A percentile compares a stretch with the other conserved stretches of the same genome.
phyloP scores from a whole-genome alignment of 1,140 invertebrate species.

The Phymorhynchus buccinoides region DNA sequence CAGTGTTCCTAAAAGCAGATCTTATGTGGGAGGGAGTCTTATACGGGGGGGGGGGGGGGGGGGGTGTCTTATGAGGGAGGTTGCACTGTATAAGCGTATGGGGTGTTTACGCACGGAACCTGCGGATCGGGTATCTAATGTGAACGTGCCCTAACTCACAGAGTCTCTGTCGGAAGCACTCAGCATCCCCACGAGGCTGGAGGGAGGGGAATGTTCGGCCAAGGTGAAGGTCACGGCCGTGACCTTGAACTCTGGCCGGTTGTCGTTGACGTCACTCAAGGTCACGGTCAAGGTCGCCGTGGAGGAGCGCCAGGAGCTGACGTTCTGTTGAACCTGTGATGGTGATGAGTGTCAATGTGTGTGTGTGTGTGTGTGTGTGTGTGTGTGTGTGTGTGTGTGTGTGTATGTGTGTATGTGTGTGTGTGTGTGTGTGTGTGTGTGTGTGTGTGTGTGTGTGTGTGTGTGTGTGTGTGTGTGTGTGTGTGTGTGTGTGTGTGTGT shows the following conservation, averaged over 20 bases:
- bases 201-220: conserved; percentile 8
- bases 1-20: too few relatives aligned
- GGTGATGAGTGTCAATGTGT: not conserved
- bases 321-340: conserved; percentile 6
- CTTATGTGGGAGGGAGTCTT: too few relatives aligned
- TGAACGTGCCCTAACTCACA: not conserved
- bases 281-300: not conserved
- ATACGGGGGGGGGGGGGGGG: too few relatives aligned
- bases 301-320: conserved; percentile 10
- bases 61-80: too few relatives aligned
- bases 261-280: conserved; percentile 30
- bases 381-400: not conserved
- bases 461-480: too few relatives aligned
- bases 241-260: conserved; percentile 1
- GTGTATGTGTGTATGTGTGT: not conserved
- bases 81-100: not conserved
- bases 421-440: too few relatives aligned
- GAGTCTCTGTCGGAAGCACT: not conserved
- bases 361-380: not conserved
- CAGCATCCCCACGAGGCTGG: not conserved
- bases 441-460: too few relatives aligned
- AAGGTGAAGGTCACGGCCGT: not conserved
- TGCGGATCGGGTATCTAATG: too few relatives aligned
- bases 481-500: not conserved
- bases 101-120: too few relatives aligned